phyloP scores from a whole-genome alignment of 2,888 invertebrate species.

The Chalcosyrphus nemorum region DNA sequence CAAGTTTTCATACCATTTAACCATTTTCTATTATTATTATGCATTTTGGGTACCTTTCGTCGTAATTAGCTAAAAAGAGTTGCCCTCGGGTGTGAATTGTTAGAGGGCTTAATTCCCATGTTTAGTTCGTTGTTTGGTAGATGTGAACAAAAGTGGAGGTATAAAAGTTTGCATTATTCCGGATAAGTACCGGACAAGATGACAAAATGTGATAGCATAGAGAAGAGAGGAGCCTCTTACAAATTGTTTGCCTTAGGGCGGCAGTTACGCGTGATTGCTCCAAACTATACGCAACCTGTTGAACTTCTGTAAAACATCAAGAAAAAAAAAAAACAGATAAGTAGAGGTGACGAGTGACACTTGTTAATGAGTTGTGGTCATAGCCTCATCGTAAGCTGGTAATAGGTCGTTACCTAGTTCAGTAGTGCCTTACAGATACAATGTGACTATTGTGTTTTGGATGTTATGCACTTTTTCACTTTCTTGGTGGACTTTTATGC shows the following conservation, averaged over 20 bases:
- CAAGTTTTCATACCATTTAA: slow-evolving; percentile 16
- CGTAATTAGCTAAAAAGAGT: neutral
- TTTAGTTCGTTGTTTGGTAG: neutral
- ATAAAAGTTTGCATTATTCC: slow-evolving; percentile 27
- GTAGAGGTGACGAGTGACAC: neutral
- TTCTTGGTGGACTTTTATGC: neutral
- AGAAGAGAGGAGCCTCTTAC: neutral
- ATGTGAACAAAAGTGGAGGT: neutral
- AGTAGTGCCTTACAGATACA: neutral
- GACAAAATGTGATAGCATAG: slow-evolving; percentile 11
- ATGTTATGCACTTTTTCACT: neutral
- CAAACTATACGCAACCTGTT: neutral
- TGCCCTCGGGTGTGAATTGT: slow-evolving; percentile 21
- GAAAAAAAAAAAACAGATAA: neutral
- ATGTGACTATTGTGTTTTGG: neutral
- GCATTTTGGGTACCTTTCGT: no score
- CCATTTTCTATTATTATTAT: slow-evolving; percentile 17
- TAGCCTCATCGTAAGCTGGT: neutral
- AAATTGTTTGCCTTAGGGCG: slow-evolving; percentile 15
- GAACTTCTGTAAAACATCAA: neutral
- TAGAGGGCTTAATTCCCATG: slow-evolving; percentile 29
- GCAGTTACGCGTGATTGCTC: slow-evolving; percentile 1
- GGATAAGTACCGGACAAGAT: slow-evolving; percentile 23
- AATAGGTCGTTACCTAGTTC: neutral
- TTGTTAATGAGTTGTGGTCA: slow-evolving; percentile 2